Conservation (phyloP, 2,113 vertebrate species). For the Misgurnus anguillicaudatus region DNA sequence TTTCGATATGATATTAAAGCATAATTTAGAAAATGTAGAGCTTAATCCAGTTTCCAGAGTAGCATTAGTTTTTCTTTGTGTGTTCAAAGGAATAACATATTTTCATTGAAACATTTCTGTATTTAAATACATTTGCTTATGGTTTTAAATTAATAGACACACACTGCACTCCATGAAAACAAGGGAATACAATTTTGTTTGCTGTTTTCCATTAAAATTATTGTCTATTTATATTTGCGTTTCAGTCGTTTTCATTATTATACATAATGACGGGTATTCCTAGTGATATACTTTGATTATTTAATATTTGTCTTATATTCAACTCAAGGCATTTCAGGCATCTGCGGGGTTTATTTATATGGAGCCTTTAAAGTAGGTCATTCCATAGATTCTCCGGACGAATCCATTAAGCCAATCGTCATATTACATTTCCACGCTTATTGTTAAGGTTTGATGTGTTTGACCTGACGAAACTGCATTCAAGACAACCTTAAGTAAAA, state of each 20-base stretch:
- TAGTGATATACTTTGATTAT: not conserved
- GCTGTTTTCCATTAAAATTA: not conserved
- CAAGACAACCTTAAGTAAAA: not conserved
- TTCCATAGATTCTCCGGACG: not conserved
- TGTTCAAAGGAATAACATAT: not conserved
- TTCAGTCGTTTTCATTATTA: conserved; percentile 1
- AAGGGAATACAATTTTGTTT: conserved; percentile 11
- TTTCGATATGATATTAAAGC: conserved; percentile 46
- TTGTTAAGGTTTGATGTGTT: not conserved
- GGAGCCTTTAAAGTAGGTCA: not conserved
- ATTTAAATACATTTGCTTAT: conserved; percentile 4
- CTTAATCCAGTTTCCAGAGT: not conserved
- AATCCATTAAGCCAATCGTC: not conserved
- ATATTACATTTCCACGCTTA: not conserved
- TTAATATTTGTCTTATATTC: not conserved
- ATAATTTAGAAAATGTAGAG: conserved; percentile 4
- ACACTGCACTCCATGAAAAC: not conserved
- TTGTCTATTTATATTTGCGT: conserved; percentile 18
- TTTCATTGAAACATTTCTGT: not conserved
- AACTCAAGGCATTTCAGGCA: not conserved
- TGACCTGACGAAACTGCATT: not conserved
- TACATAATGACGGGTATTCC: not conserved
- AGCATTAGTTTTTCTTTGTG: not conserved
- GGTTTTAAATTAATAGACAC: not conserved
- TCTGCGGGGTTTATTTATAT: not conserved